Evolutionary conservation across 92 coral and sea anemone genomes (phyloP), one percentile per base, ranked within the genome.

Genomic region (Epizoanthus illoricatus): DNA sequence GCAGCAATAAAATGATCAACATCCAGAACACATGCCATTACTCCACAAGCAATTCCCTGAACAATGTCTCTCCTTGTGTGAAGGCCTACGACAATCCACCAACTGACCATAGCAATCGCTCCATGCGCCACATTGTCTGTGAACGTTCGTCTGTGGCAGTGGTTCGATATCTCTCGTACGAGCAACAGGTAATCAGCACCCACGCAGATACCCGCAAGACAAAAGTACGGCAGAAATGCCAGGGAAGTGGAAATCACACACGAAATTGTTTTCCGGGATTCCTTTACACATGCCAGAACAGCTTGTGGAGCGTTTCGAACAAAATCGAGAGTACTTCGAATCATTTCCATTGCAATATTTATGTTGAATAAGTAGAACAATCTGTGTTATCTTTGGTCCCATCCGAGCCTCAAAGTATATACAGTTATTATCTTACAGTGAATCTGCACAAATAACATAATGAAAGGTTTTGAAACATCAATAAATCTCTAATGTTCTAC

Each of bases 1-100:
- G 98, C 98, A 71, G 89, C 82, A 19, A 95, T 28, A 57, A 95
- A 95, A 89, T 95, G 98, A 76, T 95, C 98, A 39, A 91, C 59
- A 75, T 95, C 98, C 71, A 95, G 65, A n/a, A 84, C 90, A 76
- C 92, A 88, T 63, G 98, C 92, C 79, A 92, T 80, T 10, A 89
- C 7, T 7, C 90, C 94, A 87, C 97, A 92, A 20, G 68, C 17
- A 28, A 91, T 17, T 24, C 84, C 92, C 45, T 92, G 87, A 18
- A 84, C 18, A 20, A 89, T 68, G 85, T 84, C 71, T 45, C 73
- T 86, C 55, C 87, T 84, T 54, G 80, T 87, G 3, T 71, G 83
- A 36, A 90, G 8, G n/a, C 94, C 97, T 65, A 67, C 83, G 11
- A 91, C 92, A 65, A 89, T 84, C 39, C 86, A 76, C 98, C 98